Evolutionary conservation across 2,888 invertebrate species (phyloP), one percentile per base, ranked within the genome.

Genomic region (Shargacucullia verbasci): DNA sequence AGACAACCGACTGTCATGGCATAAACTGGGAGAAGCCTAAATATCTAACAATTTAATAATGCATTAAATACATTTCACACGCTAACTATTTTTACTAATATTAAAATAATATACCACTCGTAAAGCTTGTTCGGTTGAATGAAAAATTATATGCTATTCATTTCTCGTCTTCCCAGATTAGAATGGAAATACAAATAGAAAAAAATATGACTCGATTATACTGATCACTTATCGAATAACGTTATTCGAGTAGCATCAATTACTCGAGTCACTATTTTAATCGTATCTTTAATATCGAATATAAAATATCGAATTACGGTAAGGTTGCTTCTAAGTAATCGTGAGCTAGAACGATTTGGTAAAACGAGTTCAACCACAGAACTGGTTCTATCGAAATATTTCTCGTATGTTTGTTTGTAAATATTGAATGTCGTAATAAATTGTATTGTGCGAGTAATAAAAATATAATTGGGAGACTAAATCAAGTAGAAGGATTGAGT

Each of bases 361-460:
- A 27, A 65, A 76, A 70, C 65, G 49, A 66, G 70, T 77, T 68
- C 72, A 69, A 37, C 34, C 29, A 53, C 25, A 49, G 15, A 76
- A 76, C 75, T 31, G 60, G 76, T 75, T 76, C 39, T 53, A 59
- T 49, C 53, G 47, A 68, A 65, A 60, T 49, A 63, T 68, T 58
- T 59, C 60, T 70, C 35, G 57, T 61, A 45, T 55, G 63, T 68
- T 63, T 76, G 70, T 75, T 76, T 76, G 59, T 76, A 70, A 73
- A 73, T 70, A 76, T 76, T 70, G 61, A 63, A 67, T 66, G 73
- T 60, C 56, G 61, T 64, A 57, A 70, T 73, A 76, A 75, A 75
- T 75, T 75, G 49, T 62, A 75, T 70, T 68, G 58, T 65, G 68
- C 57, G 57, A 75, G 61, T 55, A 60, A 62, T 67, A 67, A 75